A percentile compares a stretch with the other conserved stretches of the same genome.
phyloP scores from a whole-genome alignment of 2,888 invertebrate species.

The Ypsolopha sequella region DNA sequence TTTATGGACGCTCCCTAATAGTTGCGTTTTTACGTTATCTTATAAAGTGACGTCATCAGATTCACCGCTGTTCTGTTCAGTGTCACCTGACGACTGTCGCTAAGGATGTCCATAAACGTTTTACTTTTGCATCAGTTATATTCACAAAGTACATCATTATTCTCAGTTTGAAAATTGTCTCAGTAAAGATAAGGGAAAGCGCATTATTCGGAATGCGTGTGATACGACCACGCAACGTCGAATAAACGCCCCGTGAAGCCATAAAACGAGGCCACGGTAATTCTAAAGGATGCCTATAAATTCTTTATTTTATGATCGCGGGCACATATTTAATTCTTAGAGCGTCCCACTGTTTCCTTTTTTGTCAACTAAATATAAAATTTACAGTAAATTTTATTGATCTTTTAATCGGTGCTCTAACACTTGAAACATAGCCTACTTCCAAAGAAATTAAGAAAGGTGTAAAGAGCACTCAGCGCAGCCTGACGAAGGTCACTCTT shows the following conservation, averaged over 20 bases:
- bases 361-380: slow-evolving; percentile 56
- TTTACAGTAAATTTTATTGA: slow-evolving; percentile 51
- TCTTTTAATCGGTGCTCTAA: slow-evolving; percentile 44
- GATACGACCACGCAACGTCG: slow-evolving; percentile 52
- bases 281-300: slow-evolving; percentile 67
- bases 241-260: slow-evolving; percentile 64
- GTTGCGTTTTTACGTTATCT: no score
- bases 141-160: not conserved
- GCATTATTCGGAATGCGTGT: slow-evolving; percentile 44
- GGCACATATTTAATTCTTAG: slow-evolving; percentile 65
- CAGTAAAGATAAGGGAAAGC: slow-evolving; percentile 31
- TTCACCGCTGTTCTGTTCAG: no score
- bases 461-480: no score
- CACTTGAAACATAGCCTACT: slow-evolving; percentile 18
- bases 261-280: slow-evolving; percentile 64
- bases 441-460: slow-evolving; percentile 24
- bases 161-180: slow-evolving; percentile 1
- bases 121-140: not conserved
- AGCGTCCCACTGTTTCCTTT: slow-evolving; percentile 58
- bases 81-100: not conserved
- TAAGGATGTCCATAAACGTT: not conserved
- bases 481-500: no score
- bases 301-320: slow-evolving; percentile 65
- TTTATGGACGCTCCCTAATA: no score
- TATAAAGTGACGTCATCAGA: no score